Evolutionary conservation across 2,888 invertebrate genomes (phyloP), one percentile per base, ranked within the genome.

Genomic region (Vannuccia rotundouncinata): DNA sequence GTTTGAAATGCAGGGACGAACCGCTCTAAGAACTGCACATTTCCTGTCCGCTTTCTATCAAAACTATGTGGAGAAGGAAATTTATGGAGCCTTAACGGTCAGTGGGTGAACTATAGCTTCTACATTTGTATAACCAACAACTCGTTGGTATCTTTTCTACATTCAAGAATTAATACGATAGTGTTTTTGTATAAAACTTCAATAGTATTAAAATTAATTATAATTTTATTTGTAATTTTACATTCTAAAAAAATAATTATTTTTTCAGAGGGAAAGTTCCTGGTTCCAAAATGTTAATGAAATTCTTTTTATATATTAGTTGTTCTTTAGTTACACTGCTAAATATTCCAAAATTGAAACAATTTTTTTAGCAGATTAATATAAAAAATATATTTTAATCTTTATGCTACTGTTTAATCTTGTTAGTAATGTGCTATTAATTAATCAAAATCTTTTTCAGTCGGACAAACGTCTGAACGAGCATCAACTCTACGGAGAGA

Each of bases 401-500:
- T n/a, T n/a, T n/a, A n/a, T 29, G 1, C 29, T 25, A 76, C 28
- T 76, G 28, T 29, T 29, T 29, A 5, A 2, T 29, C 10, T 27
- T 2, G 10, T 5, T 76, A 5, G 17, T 29, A n/a, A 29, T 76
- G 28, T 29, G 5, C 28, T 2, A 28, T 76, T n/a, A 10, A 25
- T 27, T 25, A 22, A 25, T 73, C 5, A 10, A 10, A 73, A 2
- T 25, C 27, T 73, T 31, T 1, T 22, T 45, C 28, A 77, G 77
- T 45, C 77, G 0, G 95, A 95, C 87, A 92, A 92, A 83, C 92
- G 94, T 0, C 90, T 95, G 29, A 93, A 94, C 0, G 94, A 95
- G 88, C 96, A 97, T 89, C 96, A 97, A 90, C 93, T 97, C 92
- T 93, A 95, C 85, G 96, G 94, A 0, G 97, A 97, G 88, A 95